Evolutionary conservation across 2,797 vertebrate genomes (phyloP).

Genomic region (Pantherophis vulpinus): DNA sequence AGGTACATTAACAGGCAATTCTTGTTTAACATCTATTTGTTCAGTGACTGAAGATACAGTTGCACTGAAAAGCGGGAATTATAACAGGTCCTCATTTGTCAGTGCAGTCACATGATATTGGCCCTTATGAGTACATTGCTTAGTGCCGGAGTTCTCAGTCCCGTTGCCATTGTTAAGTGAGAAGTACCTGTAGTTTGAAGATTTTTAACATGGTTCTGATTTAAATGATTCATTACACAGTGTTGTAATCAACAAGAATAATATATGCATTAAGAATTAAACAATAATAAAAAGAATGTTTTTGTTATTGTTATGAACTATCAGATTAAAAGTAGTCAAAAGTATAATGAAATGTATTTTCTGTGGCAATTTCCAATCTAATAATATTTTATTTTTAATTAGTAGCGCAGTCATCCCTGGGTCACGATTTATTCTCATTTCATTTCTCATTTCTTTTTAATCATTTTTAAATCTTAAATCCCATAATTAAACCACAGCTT

Average conservation of each 20-base stretch:
- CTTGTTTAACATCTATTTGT: not conserved
- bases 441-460: slow-evolving; percentile 30
- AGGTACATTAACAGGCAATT: not conserved
- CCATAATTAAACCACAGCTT: slow-evolving; percentile 32
- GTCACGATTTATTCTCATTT: not conserved
- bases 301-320: slow-evolving; percentile 1
- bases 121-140: not conserved
- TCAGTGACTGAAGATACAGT: not conserved
- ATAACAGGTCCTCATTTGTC: not conserved
- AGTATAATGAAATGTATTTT: slow-evolving; percentile 24
- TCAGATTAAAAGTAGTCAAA: slow-evolving; percentile 33
- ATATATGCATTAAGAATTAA: slow-evolving; percentile 38
- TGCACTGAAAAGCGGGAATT: not conserved
- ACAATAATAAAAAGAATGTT: not conserved
- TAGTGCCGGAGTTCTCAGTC: not conserved
- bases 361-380: slow-evolving; percentile 33
- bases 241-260: slow-evolving; percentile 16
- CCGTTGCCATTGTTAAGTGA: not conserved
- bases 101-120: not conserved
- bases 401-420: slow-evolving; percentile 14
- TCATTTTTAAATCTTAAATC: not conserved
- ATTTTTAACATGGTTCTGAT: not conserved
- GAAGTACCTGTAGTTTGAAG: not conserved
- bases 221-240: not conserved
- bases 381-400: slow-evolving; percentile 40